Percentiles rank a stretch among this genome's conserved stretches.
phyloP scores from a whole-genome alignment of 2,888 invertebrate genomes.

The Desoria tigrina region DNA sequence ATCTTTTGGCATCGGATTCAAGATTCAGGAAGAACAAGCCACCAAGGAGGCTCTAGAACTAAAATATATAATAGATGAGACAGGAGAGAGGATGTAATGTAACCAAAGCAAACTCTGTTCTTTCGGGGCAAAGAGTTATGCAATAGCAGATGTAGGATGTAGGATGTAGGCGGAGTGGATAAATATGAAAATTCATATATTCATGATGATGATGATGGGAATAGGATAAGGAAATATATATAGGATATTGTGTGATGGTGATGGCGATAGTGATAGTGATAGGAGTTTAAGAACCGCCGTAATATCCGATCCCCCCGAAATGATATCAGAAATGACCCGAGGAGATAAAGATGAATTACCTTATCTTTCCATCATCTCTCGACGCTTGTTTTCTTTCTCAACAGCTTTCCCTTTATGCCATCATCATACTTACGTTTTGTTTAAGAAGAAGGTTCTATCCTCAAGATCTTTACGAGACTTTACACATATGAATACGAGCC shows the following conservation, averaged over 20 bases:
- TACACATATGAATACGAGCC: no score
- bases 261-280: no score
- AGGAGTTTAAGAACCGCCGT: not conserved
- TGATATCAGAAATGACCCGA: conserved; percentile 46
- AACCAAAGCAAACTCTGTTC: no score
- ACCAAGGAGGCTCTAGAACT: not conserved
- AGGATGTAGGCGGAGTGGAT: no score
- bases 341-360: conserved; percentile 51
- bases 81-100: not conserved
- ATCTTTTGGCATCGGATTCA: no score
- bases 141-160: no score
- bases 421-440: not conserved
- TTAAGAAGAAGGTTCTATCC: not conserved
- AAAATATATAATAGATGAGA: not conserved
- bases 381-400: not conserved
- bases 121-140: no score
- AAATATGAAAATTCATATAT: not conserved
- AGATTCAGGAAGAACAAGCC: no score
- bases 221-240: no score
- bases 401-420: conserved; percentile 3
- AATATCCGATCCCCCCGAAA: conserved; percentile 9
- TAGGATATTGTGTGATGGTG: no score
- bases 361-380: conserved; percentile 19
- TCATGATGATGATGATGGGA: not conserved
- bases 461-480: no score